Conservation (phyloP, 2,888 invertebrate genomes). For the Sarcophaga rosellei region DNA sequence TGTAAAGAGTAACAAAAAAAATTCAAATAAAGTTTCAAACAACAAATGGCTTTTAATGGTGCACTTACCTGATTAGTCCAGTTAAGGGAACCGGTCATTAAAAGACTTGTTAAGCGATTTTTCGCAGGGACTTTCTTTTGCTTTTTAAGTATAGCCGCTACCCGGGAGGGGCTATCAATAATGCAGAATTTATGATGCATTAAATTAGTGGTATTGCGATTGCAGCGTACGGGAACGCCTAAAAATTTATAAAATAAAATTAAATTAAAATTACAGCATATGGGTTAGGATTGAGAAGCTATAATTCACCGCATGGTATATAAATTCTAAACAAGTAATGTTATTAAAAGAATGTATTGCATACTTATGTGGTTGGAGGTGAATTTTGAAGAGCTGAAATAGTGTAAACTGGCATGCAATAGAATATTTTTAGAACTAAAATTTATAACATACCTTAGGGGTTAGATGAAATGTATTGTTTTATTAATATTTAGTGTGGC, state of each 20-base stretch:
- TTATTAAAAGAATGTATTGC: not conserved
- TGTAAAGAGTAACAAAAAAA: slow-evolving; percentile 60
- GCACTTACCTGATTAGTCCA: slow-evolving; percentile 75
- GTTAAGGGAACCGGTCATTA: slow-evolving; percentile 77
- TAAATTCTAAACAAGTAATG: not conserved
- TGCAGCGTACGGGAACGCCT: slow-evolving; percentile 76
- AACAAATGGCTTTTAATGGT: not conserved
- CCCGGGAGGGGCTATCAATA: slow-evolving; percentile 74
- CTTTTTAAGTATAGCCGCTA: slow-evolving; percentile 59
- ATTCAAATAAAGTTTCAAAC: slow-evolving; percentile 2
- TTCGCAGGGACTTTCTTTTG: slow-evolving; percentile 49
- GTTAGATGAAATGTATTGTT: not conserved
- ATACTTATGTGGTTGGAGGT: not conserved
- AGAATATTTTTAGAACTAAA: not conserved
- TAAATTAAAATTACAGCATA: not conserved
- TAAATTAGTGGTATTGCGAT: slow-evolving; percentile 64
- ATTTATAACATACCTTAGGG: not conserved
- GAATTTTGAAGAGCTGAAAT: not conserved
- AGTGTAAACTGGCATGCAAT: too few relatives aligned
- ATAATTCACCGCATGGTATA: not conserved
- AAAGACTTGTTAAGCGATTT: slow-evolving; percentile 61
- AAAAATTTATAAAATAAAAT: slow-evolving; percentile 22
- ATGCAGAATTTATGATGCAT: slow-evolving; percentile 81
- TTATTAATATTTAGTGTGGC: not conserved
- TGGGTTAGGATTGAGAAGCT: not conserved